Percentiles rank a stretch among this genome's conserved stretches.
Evolutionary conservation across 2,888 invertebrate species (phyloP).

Genomic region (Plebejus anna): DNA sequence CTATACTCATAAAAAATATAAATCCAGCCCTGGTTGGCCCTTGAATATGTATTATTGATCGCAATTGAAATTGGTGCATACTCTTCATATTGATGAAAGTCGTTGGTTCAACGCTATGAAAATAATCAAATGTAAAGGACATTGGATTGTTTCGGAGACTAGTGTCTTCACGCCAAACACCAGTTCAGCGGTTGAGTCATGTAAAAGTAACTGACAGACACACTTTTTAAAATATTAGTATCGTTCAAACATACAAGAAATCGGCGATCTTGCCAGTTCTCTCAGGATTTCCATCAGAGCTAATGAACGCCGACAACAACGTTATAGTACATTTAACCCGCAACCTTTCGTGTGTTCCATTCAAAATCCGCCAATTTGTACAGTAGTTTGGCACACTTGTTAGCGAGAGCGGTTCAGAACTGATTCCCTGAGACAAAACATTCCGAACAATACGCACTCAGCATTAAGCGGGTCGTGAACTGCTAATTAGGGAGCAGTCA

Average conservation of each 20-base stretch:
- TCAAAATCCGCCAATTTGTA: slow-evolving; percentile 19
- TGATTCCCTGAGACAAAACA: slow-evolving; percentile 33
- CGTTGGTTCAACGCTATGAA: too few species aligned
- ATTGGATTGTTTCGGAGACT: too few species aligned
- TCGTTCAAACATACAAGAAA: background rate
- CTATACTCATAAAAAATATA: too few species aligned
- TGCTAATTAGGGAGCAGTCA: slow-evolving; percentile 37
- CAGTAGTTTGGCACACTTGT: slow-evolving; percentile 36
- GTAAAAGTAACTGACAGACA: background rate
- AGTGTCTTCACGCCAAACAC: too few species aligned
- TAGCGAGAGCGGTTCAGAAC: slow-evolving; percentile 16
- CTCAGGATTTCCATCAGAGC: background rate
- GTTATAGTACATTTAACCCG: background rate
- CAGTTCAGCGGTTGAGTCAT: too few species aligned
- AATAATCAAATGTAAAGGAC: too few species aligned
- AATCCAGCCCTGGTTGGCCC: too few species aligned
- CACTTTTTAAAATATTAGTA: background rate
- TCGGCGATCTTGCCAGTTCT: background rate
- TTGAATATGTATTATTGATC: too few species aligned
- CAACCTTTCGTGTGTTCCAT: background rate
- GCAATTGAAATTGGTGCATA: too few species aligned
- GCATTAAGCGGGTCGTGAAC: slow-evolving; percentile 27
- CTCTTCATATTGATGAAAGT: too few species aligned
- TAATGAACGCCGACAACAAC: background rate
- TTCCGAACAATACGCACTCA: slow-evolving; percentile 31